Evolutionary conservation across 2,797 vertebrate species (phyloP).

Genomic region (Acrossocheilus wenchowensis): DNA sequence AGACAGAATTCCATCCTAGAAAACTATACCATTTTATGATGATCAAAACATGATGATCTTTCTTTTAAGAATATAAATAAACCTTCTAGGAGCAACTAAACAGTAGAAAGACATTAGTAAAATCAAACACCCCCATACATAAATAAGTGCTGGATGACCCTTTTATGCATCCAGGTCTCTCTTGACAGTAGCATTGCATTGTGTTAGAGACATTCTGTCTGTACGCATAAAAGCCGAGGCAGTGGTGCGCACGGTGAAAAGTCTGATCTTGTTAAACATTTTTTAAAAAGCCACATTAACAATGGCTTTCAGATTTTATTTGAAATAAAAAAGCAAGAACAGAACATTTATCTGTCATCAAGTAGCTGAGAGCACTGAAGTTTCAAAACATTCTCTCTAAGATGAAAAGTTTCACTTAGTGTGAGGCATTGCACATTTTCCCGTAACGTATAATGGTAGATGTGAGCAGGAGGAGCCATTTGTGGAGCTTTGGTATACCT

Average conservation of each 20-base stretch:
- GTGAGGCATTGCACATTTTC: slow-evolving; percentile 94
- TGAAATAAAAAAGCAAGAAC: slow-evolving; percentile 68
- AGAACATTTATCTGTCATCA: slow-evolving; percentile 82
- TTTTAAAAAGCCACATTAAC: slow-evolving; percentile 59
- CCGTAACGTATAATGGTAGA: slow-evolving; percentile 79
- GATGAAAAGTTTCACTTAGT: slow-evolving; percentile 75
- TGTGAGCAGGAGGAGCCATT: slow-evolving; percentile 56
- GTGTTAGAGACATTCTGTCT: slow-evolving; percentile 81
- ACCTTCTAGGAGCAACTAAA: slow-evolving; percentile 82
- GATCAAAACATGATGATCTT: slow-evolving; percentile 68
- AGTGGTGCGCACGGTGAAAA: slow-evolving; percentile 72
- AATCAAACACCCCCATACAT: slow-evolving; percentile 64
- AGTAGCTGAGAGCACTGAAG: slow-evolving; percentile 69
- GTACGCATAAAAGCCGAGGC: slow-evolving; percentile 81
- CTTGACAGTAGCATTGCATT: slow-evolving; percentile 89
- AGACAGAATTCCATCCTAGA: slow-evolving; percentile 66
- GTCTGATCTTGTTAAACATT: slow-evolving; percentile 72
- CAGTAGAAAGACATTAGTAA: slow-evolving; percentile 85
- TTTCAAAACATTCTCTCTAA: slow-evolving; percentile 72
- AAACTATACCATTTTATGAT: slow-evolving; percentile 71
- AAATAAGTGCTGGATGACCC: slow-evolving; percentile 80
- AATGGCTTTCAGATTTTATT: slow-evolving; percentile 80
- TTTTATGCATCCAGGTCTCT: slow-evolving; percentile 78
- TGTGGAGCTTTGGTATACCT: slow-evolving; percentile 87
- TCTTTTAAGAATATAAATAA: slow-evolving; percentile 79